Conservation (phyloP, 2,888 invertebrate species). For the Lasioglossum malachurum region DNA sequence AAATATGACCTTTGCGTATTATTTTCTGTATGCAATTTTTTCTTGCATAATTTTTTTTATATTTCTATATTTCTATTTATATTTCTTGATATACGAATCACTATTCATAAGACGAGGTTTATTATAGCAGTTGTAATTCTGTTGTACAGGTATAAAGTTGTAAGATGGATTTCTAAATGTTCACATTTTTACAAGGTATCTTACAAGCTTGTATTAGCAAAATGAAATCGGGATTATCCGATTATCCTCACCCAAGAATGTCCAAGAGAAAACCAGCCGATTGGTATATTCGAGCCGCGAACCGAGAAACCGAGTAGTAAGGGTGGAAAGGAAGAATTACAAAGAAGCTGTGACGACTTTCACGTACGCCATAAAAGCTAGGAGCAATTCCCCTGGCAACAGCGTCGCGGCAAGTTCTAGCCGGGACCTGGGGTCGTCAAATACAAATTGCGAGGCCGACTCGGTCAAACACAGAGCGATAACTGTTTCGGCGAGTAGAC, state of each 20-base stretch:
- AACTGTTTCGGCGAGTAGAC: slow-evolving; percentile 33
- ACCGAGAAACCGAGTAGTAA: neutral
- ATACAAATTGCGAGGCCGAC: slow-evolving; percentile 51
- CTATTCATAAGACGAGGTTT: neutral
- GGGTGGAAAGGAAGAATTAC: slow-evolving; percentile 6
- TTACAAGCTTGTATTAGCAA: too few species aligned
- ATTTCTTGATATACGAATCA: neutral
- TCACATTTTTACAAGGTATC: neutral
- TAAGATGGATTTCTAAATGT: neutral
- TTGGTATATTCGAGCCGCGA: neutral
- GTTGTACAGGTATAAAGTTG: neutral
- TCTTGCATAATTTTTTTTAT: too few species aligned
- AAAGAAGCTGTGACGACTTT: slow-evolving; percentile 9
- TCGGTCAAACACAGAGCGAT: slow-evolving; percentile 56
- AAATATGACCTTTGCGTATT: too few species aligned
- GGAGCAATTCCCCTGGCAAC: slow-evolving; percentile 32
- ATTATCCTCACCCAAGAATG: neutral
- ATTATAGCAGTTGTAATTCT: neutral
- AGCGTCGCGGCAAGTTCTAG: neutral
- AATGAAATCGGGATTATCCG: too few species aligned
- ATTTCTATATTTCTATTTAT: too few species aligned
- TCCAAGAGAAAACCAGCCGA: neutral
- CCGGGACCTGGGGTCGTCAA: slow-evolving; percentile 38
- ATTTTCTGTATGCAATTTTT: too few species aligned
- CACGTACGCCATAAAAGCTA: slow-evolving; percentile 4